Evolutionary conservation across 2,113 vertebrate genomes (phyloP), one percentile per base, ranked within the genome.

Genomic region (Haplochromis burtoni): DNA sequence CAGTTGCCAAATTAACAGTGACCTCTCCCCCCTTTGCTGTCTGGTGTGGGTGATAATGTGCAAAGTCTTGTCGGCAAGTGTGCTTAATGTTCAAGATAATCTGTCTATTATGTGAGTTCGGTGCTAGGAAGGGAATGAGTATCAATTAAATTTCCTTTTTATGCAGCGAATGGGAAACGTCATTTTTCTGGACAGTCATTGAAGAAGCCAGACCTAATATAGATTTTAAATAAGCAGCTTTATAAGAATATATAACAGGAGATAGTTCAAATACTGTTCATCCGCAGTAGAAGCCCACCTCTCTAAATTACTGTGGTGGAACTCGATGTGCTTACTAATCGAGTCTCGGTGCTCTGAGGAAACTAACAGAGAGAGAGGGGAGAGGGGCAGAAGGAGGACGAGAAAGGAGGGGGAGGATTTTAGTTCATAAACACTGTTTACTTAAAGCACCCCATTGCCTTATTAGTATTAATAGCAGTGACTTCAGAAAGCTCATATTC

Each of bases 381-480:
- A 86, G 17, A 51, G 53, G 54, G 63, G 80, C 21, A 49, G 40
- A 17, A 80, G 78, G 80, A 59, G 59, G 19, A 78, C 21, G 19
- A 83, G 14, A 57, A 21, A 33, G 47, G 26, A 24, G 21, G 53
- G 35, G 63, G 78, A n/a, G 54, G 82, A 29, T n/a, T 90, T 94
- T 81, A 78, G 73, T 81, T 92, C 91, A 93, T 94, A 94, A 96
- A 96, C 89, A 95, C 80, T 93, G 91, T 95, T 95, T 96, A 95
- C 94, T 91, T 88, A 87, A 91, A 94, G 88, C 86, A 90, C 87
- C 87, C 88, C 89, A 59, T 89, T 35, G 91, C 94, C 95, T 96
- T 89, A 96, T 97, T 95, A 96, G 95, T 97, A 97, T 96, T 97
- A 96, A 96, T 96, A 95, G 86, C 93, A 86, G 91, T 24, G 86